Evolutionary conservation across 2,888 invertebrate species (phyloP), one percentile per base, ranked within the genome.

Genomic region (Lamellibrachia satsuma): DNA sequence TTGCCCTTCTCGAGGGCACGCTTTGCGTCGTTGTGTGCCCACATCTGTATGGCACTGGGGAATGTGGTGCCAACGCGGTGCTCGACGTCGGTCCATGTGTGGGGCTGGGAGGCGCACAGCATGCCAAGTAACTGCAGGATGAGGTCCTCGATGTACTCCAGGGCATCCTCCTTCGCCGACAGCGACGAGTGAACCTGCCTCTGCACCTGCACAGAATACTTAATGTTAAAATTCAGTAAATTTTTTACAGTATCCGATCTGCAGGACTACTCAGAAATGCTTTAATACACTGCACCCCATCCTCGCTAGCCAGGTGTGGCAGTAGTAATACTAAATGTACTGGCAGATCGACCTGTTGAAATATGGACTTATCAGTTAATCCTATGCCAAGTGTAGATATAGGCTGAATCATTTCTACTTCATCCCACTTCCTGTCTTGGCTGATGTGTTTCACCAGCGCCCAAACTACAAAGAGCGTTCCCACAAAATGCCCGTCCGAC

Each of bases 31-130:
- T 97, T 97, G 93, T 99, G 97, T 92, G 99, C 98, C 99, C 99
- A 99, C 96, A 98, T 98, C 97, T 99, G 98, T 95, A 99, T 98
- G 4, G 99, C 99, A 27, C 98, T 98, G n/a, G 99, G 99, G 97
- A 99, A 99, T 92, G 98, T 98, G 95, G 98, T 98, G 94, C 98
- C 97, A 75, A 99, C 98, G 94, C 98, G 97, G 95, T 99, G 98
- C 96, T 99, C 99, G 95, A 99, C 98, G 97, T 99, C 99, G 90
- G 95, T 95, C 22, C 95, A 95, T 3, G 94, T 94, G 94, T 96
- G 96, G 11, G 96, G 96, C 93, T 96, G 96, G 6, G 95, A 95
- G 60, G 98, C 98, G 96, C 98, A 99, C 93, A 99, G 97, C 97
- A 98, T 98, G 39, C 98, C 98, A 96, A 99, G 97, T 94, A 99